These are phyloP conservation scores for Lutjanus erythropterus DNA, from an alignment of 2,113 vertebrate genomes.

Conservation along the genomic window DNA sequence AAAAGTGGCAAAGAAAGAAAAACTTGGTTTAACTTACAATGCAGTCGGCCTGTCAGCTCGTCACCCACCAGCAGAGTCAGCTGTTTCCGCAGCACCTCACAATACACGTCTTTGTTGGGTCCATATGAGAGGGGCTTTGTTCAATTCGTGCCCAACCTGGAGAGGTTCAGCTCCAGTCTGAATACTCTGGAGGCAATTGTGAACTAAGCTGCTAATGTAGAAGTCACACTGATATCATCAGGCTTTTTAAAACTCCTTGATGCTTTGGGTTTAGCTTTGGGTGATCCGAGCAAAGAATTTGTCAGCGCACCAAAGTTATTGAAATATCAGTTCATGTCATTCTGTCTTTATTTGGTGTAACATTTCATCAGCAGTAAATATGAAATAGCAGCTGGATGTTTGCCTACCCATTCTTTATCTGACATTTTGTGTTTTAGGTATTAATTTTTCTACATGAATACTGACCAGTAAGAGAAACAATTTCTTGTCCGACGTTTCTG, in stretches of 20 bases:
- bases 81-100: conserved; percentile 72
- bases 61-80: conserved; percentile 75
- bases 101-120: conserved; percentile 75
- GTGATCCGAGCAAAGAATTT: conserved; percentile 27
- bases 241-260: conserved; percentile 14
- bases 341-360: not conserved
- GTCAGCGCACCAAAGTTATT: not conserved
- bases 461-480: not conserved
- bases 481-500: not conserved
- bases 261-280: conserved; percentile 5
- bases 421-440: not conserved
- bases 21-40: conserved; percentile 62
- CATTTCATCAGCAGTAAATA: conserved; percentile 13
- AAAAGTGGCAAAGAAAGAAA: conserved; percentile 41
- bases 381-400: not conserved
- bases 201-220: conserved; percentile 48
- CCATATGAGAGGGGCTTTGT: conserved; percentile 76
- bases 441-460: not conserved
- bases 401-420: not conserved
- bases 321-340: not conserved
- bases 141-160: conserved; percentile 55
- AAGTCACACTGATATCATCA: conserved; percentile 42
- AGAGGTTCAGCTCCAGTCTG: conserved; percentile 42
- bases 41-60: conserved; percentile 63
- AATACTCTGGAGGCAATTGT: conserved; percentile 33